A percentile compares a stretch with the other conserved stretches of the same genome.
phyloP scores from a whole-genome alignment of 2,113 vertebrate species.

The Lasiurus cinereus region DNA sequence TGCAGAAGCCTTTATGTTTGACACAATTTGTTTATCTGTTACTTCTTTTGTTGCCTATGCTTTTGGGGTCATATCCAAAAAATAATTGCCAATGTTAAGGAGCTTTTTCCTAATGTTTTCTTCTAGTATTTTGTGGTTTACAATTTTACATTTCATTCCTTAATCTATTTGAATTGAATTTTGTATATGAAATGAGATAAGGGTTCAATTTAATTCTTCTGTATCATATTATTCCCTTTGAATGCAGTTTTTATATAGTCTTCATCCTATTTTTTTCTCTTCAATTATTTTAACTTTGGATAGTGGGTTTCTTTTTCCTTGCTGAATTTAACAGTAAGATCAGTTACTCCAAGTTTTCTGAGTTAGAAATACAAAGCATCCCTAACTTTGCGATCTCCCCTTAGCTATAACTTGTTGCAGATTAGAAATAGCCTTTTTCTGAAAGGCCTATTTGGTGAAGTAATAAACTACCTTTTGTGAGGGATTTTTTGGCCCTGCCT shows the following conservation, averaged over 20 bases:
- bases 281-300: slow-evolving; percentile 3
- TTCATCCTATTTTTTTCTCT: background rate
- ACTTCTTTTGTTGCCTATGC: background rate
- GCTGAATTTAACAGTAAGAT: slow-evolving; percentile 31
- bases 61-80: background rate
- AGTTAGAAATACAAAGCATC: slow-evolving; percentile 62
- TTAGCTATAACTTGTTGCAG: slow-evolving; percentile 38
- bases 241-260: background rate
- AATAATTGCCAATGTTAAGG: background rate
- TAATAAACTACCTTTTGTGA: slow-evolving; percentile 50
- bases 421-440: slow-evolving; percentile 63
- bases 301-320: background rate
- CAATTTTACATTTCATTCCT: background rate
- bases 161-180: background rate
- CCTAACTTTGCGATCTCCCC: slow-evolving; percentile 29
- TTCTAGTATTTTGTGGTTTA: background rate
- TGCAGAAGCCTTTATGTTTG: background rate
- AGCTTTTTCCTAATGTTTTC: background rate
- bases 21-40: background rate
- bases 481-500: background rate
- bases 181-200: background rate
- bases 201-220: background rate
- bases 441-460: slow-evolving; percentile 48
- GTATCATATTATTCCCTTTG: background rate
- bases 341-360: slow-evolving; percentile 26